phyloP scores from a whole-genome alignment of 2,888 invertebrate species.

The Diaprepes abbreviatus region DNA sequence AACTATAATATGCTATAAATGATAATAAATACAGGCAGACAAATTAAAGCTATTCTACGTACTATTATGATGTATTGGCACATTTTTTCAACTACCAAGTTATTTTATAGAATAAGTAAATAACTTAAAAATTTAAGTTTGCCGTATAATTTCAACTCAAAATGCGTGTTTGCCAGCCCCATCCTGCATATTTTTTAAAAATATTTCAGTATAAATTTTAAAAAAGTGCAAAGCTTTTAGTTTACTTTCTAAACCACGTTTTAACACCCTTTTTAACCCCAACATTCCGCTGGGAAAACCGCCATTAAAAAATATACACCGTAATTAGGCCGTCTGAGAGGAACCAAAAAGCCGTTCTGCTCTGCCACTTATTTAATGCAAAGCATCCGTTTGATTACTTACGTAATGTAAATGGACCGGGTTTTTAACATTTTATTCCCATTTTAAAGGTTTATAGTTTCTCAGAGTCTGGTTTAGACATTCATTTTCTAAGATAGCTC shows the following conservation, averaged over 20 bases:
- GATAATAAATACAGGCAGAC: too few relatives aligned
- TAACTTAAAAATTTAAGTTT: too few relatives aligned
- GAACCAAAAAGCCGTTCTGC: slow-evolving; percentile 40
- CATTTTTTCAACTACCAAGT: too few relatives aligned
- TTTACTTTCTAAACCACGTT: slow-evolving; percentile 24
- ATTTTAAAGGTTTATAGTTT: slow-evolving; percentile 64
- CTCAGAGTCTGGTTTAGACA: slow-evolving; percentile 56
- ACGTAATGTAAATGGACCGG: slow-evolving; percentile 60
- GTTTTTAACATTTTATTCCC: slow-evolving; percentile 63
- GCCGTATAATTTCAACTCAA: too few relatives aligned
- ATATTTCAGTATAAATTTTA: not conserved
- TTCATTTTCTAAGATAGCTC: slow-evolving; percentile 14
- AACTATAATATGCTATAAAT: too few relatives aligned
- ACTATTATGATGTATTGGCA: too few relatives aligned
- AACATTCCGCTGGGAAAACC: slow-evolving; percentile 22
- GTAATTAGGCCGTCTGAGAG: slow-evolving; percentile 46
- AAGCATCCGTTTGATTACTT: slow-evolving; percentile 55
- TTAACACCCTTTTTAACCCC: slow-evolving; percentile 37
- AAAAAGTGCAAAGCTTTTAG: slow-evolving; percentile 29
- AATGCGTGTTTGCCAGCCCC: too few relatives aligned
- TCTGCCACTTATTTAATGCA: slow-evolving; percentile 54
- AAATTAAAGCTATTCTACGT: too few relatives aligned
- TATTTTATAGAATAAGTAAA: too few relatives aligned
- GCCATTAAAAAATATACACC: slow-evolving; percentile 42
- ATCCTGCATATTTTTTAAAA: not conserved